A percentile compares a stretch with the other conserved stretches of the same genome.
Conservation (phyloP, 37 sponge, comb jelly and placozoan species). For the Beroe forskalii region DNA sequence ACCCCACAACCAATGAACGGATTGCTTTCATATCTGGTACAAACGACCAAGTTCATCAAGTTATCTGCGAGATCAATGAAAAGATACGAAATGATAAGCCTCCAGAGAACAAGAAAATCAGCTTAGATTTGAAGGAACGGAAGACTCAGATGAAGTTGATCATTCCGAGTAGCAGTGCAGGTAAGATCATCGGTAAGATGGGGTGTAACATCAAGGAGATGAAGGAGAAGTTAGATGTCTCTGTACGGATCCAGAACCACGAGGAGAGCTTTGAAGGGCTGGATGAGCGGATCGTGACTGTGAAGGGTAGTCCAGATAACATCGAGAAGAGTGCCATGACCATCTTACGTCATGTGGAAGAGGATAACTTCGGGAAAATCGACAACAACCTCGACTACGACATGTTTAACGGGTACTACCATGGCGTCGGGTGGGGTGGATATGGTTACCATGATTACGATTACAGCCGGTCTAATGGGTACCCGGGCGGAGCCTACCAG, state of each 20-base stretch:
- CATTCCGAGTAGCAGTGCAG: slow-evolving; percentile 61
- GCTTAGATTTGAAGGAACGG: slow-evolving; percentile 53
- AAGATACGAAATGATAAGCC: slow-evolving; percentile 64
- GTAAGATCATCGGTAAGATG: slow-evolving; percentile 59
- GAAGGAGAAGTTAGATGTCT: slow-evolving; percentile 56
- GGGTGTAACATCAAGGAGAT: slow-evolving; percentile 66
- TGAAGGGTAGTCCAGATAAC: slow-evolving; percentile 54
- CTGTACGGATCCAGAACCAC: slow-evolving; percentile 55
- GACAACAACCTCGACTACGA: slow-evolving; percentile 65
- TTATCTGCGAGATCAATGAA: slow-evolving; percentile 58
- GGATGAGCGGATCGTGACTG: slow-evolving; percentile 57
- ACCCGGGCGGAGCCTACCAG: not conserved
- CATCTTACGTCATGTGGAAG: slow-evolving; percentile 49
- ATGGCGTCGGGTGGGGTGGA: slow-evolving; percentile 25
- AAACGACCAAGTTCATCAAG: slow-evolving; percentile 56
- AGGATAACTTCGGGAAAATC: slow-evolving; percentile 51
- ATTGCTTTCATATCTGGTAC: slow-evolving; percentile 54
- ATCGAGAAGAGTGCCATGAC: slow-evolving; percentile 41
- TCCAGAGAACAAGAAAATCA: slow-evolving; percentile 63
- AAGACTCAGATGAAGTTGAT: slow-evolving; percentile 59
- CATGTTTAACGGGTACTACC: slow-evolving; percentile 64
- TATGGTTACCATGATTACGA: slow-evolving; percentile 59
- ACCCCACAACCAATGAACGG: slow-evolving; percentile 55
- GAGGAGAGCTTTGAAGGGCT: slow-evolving; percentile 58
- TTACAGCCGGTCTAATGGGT: slow-evolving; percentile 34